Evolutionary conservation across 2,888 invertebrate species (phyloP).

Genomic region (Tupiocoris notatus): DNA sequence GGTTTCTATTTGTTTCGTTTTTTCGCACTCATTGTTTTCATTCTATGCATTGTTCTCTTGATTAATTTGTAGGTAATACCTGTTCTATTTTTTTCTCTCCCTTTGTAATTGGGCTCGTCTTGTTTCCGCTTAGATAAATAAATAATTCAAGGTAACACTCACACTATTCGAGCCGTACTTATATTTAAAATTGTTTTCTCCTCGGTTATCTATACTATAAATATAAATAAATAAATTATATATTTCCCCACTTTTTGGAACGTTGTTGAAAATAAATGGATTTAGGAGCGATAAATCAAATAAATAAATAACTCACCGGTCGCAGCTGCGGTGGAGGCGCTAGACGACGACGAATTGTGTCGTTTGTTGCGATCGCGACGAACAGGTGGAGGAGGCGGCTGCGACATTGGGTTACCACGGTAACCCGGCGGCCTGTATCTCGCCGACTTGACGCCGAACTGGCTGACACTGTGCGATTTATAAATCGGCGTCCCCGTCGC

Average conservation of each 20-base stretch:
- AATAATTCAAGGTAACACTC: too few relatives aligned
- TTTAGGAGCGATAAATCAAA: constrained; percentile 14
- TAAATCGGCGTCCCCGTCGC: constrained; percentile 57
- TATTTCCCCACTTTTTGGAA: too few relatives aligned
- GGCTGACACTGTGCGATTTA: constrained; percentile 65
- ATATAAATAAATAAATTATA: too few relatives aligned
- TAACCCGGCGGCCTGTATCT: constrained; percentile 83
- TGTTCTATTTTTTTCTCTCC: background rate
- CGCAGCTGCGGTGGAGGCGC: constrained; percentile 25
- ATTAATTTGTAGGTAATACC: too few relatives aligned
- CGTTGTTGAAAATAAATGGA: background rate
- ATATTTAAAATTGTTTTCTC: too few relatives aligned
- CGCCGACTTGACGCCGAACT: constrained; percentile 74
- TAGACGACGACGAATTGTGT: background rate
- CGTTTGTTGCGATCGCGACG: constrained; percentile 58
- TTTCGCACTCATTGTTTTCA: too few relatives aligned
- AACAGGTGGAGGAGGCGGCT: constrained; percentile 59
- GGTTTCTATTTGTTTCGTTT: too few relatives aligned
- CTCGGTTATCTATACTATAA: too few relatives aligned
- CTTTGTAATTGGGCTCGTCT: too few relatives aligned
- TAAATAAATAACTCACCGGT: constrained; percentile 61
- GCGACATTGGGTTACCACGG: constrained; percentile 56
- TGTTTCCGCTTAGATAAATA: too few relatives aligned
- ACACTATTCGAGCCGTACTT: too few relatives aligned
- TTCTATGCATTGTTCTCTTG: too few relatives aligned